Percentiles rank a stretch among this genome's conserved stretches.
Conservation (phyloP, 2,113 vertebrate genomes). For the Ptilorrhoa leucosticta region DNA sequence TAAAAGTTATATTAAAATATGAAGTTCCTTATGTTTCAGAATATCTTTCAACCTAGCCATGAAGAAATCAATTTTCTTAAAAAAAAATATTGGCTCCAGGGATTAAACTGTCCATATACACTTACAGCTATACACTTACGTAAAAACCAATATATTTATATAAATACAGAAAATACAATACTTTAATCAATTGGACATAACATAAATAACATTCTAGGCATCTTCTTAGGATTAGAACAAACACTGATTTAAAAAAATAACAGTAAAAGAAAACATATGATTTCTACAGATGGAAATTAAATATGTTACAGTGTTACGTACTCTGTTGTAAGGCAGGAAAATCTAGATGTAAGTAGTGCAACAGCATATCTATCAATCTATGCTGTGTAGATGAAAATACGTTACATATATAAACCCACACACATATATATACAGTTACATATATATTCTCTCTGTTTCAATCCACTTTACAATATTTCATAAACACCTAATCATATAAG, state of each 20-base stretch:
- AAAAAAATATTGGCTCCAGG: background rate
- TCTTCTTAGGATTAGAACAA: background rate
- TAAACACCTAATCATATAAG: background rate
- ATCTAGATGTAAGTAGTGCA: background rate
- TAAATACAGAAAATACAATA: background rate
- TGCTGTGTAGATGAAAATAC: background rate
- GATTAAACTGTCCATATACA: background rate
- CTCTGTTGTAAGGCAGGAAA: background rate
- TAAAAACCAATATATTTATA: background rate
- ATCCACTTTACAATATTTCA: background rate
- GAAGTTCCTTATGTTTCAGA: background rate
- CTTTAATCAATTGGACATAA: background rate
- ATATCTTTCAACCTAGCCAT: background rate
- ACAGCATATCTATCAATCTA: fast-evolving
- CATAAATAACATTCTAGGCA: background rate
- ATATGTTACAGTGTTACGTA: background rate
- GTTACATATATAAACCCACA: background rate
- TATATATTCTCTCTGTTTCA: background rate
- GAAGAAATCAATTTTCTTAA: background rate
- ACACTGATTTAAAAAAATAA: background rate
- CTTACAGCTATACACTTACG: fast-evolving
- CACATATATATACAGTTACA: background rate
- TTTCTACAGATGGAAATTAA: background rate
- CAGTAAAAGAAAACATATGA: background rate
- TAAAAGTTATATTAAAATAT: background rate